Conservation (phyloP, 2,113 vertebrate species). For the Dicerorhinus sumatrensis region DNA sequence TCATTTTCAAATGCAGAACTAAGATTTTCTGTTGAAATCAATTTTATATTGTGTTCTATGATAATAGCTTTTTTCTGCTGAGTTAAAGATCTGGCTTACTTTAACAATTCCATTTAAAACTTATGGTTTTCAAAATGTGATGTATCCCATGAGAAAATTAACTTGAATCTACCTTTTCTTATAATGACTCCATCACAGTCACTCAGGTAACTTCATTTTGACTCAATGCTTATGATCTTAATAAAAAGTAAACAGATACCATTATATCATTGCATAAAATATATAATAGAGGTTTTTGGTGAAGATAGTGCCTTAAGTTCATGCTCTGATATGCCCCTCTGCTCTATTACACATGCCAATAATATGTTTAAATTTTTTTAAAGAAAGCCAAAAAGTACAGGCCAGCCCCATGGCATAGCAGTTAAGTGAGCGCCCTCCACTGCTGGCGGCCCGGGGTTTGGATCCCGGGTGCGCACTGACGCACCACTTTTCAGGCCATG, state of each 20-base stretch:
- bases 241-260: background rate
- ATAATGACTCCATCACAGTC: background rate
- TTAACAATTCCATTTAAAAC: constrained; percentile 42
- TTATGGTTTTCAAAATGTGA: background rate
- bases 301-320: background rate
- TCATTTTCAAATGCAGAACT: constrained; percentile 34
- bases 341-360: background rate
- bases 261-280: background rate
- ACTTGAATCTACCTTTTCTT: background rate
- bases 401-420: too few species aligned
- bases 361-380: background rate
- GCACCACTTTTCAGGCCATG: too few species aligned
- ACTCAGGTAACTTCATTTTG: background rate
- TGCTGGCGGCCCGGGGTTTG: too few species aligned
- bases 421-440: too few species aligned
- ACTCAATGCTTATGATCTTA: background rate
- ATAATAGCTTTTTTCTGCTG: constrained; percentile 34
- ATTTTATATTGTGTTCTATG: constrained; percentile 38
- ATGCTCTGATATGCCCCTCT: background rate
- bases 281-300: background rate
- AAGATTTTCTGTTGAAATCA: constrained; percentile 37
- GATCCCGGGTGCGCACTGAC: too few species aligned
- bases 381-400: background rate
- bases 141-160: background rate
- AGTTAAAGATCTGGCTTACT: constrained; percentile 41